Base-by-base conservation (phyloP, 2,113 vertebrate genomes). In the Rhinichthys klamathensis region DNA sequence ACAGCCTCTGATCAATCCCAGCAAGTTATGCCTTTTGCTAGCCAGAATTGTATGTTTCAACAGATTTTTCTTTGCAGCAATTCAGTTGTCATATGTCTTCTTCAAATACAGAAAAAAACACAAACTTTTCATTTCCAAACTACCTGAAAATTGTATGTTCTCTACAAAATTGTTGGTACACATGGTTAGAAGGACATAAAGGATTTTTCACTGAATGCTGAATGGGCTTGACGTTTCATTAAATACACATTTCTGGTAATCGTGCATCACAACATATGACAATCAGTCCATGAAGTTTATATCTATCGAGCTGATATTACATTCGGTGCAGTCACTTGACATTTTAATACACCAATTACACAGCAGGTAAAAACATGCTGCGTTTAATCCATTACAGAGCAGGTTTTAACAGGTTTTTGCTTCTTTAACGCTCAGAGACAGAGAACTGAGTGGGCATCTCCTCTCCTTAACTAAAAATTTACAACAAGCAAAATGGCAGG, bases 311-410 rank as follows among this genome's bases (percentile, higher is more conserved):
- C 84, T 69, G 61, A 41, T 25, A 79, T 79, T 79, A 60, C 11
- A 79, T 49, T 65, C n/a, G 2, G 77, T 63, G 38, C 25, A 67
- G 25, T 76, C 41, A 69, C 44, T 49, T 81, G 41, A 67, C 61
- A 80, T 61, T 61, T 41, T 80, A 81, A 81, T 81, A 67, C 27
- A 69, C 61, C 79, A 81, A 81, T 81, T 81, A 81, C 25, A 32
- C 16, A 51, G 79, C 79, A 81, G 79, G 79, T 81, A 81, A 81
- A 81, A 69, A 81, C 79, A 81, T 89, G 93, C 94, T 94, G 95
- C 92, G 92, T 94, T 94, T 97, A 96, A 97, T 98, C 95, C 95
- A 95, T 96, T 97, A 94, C 95, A 92, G 90, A 88, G 89, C 97
- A 95, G 94, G 97, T 98, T 96, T 91, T 92, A 95, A 97, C 97